Evolutionary conservation across 2,113 vertebrate genomes (phyloP), one percentile per base, ranked within the genome.

Genomic region (Nothoprocta pentlandii): DNA sequence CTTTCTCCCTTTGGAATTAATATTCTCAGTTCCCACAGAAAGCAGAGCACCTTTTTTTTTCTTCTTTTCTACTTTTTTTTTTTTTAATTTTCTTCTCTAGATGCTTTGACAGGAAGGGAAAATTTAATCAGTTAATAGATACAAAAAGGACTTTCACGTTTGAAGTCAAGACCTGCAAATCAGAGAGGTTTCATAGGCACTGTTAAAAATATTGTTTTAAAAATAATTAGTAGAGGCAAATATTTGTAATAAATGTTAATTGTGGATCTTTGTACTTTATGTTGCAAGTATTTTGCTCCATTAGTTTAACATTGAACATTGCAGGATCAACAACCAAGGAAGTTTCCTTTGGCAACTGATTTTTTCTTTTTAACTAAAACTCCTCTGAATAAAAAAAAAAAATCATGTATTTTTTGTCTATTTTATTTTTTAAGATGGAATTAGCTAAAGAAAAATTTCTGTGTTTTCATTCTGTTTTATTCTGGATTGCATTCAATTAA

Each of bases 1-100:
- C 32, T 95, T 93, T 91, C 58, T 92, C 69, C 34, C 17, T 69
- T 25, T 85, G 80, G 80, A 93, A 94, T 93, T 81, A 89, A 85
- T 96, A 81, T 66, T 69, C 53, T 87, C 61, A 9, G 66, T 94
- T 95, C 77, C 80, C 86, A 85, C 34, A 64, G 20, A 66, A 88
- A 78, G 67, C 1, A 54, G 10, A 1, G 2, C 0, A 16, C 16
- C 8, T 34, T 10, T 5, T 8, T 49, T 49, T 49, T 19, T 49
- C 17, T 46, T 46, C 16, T 17, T 46, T 46, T 17, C 14, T n/a
- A 39, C 36, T 39, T 19, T 41, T 23, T 23, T 44, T 59, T 21
- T 49, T 7, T 32, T 1, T 4, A 7, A 13, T 39, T 62, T 10
- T 4, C 10, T 46, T 9, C 5, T 46, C 20, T 61, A 20, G 19